Percentiles rank a stretch among this genome's conserved stretches.
Evolutionary conservation across 1,140 invertebrate species (phyloP).

Genomic region (Orius insidiosus): DNA sequence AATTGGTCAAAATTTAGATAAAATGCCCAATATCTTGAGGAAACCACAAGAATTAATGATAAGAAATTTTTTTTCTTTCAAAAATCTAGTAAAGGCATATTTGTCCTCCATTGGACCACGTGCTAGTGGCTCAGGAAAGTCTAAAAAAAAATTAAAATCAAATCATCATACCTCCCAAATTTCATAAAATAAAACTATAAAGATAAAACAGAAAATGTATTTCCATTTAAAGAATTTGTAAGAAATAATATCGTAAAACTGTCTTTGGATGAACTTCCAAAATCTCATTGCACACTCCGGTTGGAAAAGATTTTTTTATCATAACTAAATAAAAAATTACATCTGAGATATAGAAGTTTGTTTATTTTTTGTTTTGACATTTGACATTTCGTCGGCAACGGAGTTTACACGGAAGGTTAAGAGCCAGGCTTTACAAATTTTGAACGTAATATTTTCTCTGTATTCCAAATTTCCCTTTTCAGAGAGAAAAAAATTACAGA

Average conservation of each 20-base stretch:
- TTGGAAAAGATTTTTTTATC: background rate
- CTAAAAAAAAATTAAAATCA: no score
- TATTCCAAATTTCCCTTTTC: conserved; percentile 6
- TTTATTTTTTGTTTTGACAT: background rate
- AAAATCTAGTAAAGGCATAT: no score
- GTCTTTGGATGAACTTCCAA: conserved; percentile 31
- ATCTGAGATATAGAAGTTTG: background rate
- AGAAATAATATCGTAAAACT: conserved; percentile 31
- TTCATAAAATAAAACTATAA: conserved; percentile 30
- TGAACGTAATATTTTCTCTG: background rate
- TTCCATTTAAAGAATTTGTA: conserved; percentile 30
- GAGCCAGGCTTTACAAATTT: no score
- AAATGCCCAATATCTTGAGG: no score
- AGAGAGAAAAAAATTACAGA: no score
- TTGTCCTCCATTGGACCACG: no score
- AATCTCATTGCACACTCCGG: conserved; percentile 4
- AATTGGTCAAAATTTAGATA: no score
- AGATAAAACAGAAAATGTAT: conserved; percentile 25
- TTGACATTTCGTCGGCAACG: background rate
- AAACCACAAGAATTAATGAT: no score
- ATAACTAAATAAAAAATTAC: background rate
- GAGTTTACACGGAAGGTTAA: no score
- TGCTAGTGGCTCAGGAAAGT: no score
- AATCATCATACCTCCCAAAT: conserved; percentile 35
- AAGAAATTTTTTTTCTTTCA: no score